phyloP scores from a whole-genome alignment of 2,797 vertebrate species.

The Fundulus diaphanus region DNA sequence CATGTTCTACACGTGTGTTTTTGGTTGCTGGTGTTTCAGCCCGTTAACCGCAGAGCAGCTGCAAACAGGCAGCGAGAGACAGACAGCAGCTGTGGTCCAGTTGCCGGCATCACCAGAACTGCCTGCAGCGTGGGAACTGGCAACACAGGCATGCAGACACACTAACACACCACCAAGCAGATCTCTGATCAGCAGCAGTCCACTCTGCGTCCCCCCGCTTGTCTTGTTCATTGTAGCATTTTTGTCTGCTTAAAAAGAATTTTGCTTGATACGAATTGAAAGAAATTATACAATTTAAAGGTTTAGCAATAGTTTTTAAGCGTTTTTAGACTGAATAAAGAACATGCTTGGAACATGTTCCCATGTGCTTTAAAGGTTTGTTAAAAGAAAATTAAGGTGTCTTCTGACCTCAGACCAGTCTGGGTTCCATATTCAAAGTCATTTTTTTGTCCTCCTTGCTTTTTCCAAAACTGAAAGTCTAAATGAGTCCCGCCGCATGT shows the following conservation, averaged over 20 bases:
- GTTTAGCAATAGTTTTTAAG: background rate
- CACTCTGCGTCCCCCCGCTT: slow-evolving; percentile 32
- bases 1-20: slow-evolving; percentile 37
- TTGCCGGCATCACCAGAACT: slow-evolving; percentile 68
- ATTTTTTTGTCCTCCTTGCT: background rate
- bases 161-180: slow-evolving; percentile 14
- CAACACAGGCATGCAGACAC: slow-evolving; percentile 33
- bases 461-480: slow-evolving; percentile 1
- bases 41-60: slow-evolving; percentile 49
- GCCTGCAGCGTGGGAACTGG: slow-evolving; percentile 74
- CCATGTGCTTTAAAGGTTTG: background rate
- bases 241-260: slow-evolving; percentile 7
- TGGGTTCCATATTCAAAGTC: background rate
- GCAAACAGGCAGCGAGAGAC: slow-evolving; percentile 49
- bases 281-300: slow-evolving; percentile 30
- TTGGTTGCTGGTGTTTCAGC: slow-evolving; percentile 45
- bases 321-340: background rate
- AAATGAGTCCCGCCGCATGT: slow-evolving; percentile 3
- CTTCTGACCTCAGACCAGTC: background rate
- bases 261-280: slow-evolving; percentile 4
- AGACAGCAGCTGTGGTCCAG: slow-evolving; percentile 70
- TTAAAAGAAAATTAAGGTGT: background rate
- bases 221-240: background rate
- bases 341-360: background rate
- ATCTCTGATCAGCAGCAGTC: slow-evolving; percentile 21